A percentile compares a stretch with the other conserved stretches of the same genome.
Conservation (phyloP, 2,113 vertebrate genomes). For the Sminthopsis crassicaudata region DNA sequence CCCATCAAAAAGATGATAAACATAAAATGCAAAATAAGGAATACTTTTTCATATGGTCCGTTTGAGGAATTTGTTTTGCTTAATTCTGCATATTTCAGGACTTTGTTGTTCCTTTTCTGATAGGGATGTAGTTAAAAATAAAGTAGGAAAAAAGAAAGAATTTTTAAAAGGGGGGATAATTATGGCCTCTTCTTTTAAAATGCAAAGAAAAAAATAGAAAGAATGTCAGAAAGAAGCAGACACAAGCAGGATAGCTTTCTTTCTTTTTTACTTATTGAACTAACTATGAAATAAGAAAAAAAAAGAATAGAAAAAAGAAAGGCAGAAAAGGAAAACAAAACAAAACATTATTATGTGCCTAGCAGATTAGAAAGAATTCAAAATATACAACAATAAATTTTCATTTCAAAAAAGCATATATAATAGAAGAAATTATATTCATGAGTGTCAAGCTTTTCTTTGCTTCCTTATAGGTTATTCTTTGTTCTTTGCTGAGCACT, state of each 20-base stretch:
- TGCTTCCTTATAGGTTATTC: no score
- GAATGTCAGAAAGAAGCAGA: neutral
- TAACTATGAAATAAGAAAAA: no score
- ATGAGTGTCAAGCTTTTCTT: no score
- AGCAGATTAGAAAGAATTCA: no score
- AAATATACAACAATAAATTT: no score
- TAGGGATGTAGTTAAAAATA: neutral
- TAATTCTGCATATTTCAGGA: neutral
- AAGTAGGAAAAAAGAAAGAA: neutral
- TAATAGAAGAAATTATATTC: no score
- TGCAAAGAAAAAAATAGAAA: neutral
- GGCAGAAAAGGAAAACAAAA: no score
- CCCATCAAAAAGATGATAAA: neutral
- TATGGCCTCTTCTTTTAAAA: neutral
- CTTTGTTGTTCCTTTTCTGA: neutral
- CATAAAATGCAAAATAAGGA: neutral
- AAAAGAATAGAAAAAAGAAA: no score
- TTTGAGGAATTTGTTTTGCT: neutral
- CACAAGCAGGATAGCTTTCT: neutral
- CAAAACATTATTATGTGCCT: no score
- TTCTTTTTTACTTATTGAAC: no score
- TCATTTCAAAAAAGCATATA: no score
- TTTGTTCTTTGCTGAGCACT: no score
- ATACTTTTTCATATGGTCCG: neutral
- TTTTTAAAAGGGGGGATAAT: neutral